Evolutionary conservation across 1,140 invertebrate species (phyloP).

Genomic region (Drosophila arawakana): DNA sequence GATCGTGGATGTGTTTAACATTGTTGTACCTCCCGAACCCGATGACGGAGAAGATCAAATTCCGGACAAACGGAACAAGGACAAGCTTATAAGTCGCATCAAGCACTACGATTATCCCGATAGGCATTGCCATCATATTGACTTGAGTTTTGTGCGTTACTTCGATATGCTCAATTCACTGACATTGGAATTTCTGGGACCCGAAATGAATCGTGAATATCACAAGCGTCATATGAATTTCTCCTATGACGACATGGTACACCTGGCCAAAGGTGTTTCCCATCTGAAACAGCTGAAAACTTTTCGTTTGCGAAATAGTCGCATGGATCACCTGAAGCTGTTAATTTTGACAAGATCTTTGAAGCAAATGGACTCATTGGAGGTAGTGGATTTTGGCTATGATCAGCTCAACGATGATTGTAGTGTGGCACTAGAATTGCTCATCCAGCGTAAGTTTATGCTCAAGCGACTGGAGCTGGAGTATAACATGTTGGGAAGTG

Average conservation of each 20-base stretch:
- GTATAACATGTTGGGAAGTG: conserved; percentile 46
- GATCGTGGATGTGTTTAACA: conserved; percentile 47
- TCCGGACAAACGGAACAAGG: conserved; percentile 55
- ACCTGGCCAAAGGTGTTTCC: conserved; percentile 51
- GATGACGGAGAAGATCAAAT: conserved; percentile 52
- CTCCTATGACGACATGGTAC: conserved; percentile 61
- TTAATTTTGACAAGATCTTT: conserved; percentile 47
- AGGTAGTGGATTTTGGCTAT: conserved; percentile 66
- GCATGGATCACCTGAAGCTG: conserved; percentile 62
- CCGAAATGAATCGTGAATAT: conserved; percentile 42
- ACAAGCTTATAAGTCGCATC: conserved; percentile 26
- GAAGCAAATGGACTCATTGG: conserved; percentile 30
- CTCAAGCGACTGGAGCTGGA: conserved; percentile 59
- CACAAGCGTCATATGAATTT: conserved; percentile 68
- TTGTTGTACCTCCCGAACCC: conserved; percentile 53
- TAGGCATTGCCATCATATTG: conserved; percentile 66
- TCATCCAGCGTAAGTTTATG: conserved; percentile 44
- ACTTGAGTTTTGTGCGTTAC: conserved; percentile 64
- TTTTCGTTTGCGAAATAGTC: conserved; percentile 73
- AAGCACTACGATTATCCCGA: conserved; percentile 53
- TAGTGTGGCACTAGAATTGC: conserved; percentile 32
- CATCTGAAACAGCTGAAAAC: conserved; percentile 44
- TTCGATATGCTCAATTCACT: conserved; percentile 61
- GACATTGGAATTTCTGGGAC: conserved; percentile 67
- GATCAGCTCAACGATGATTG: conserved; percentile 66